Evolutionary conservation across 2,797 vertebrate species (phyloP).

Genomic region (Malacoraja senta): DNA sequence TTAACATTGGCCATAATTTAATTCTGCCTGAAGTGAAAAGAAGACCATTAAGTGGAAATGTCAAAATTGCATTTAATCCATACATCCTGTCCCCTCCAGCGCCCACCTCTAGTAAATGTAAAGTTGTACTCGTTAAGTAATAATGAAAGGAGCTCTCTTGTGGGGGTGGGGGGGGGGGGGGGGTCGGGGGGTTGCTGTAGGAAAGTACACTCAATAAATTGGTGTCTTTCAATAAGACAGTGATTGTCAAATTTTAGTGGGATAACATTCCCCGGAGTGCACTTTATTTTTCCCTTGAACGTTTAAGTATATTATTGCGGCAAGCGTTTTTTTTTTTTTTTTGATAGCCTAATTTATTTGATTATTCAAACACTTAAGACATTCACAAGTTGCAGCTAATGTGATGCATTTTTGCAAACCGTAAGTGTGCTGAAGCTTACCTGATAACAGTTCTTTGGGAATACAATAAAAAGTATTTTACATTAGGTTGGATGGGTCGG

Average conservation of each 20-base stretch:
- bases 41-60: background rate
- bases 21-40: background rate
- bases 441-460: background rate
- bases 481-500: background rate
- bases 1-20: background rate
- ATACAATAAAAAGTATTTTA: background rate
- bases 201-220: background rate
- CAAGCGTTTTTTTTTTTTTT: background rate
- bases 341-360: background rate
- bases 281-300: background rate
- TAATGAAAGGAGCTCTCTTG: background rate
- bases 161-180: no score
- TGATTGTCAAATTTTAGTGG: background rate
- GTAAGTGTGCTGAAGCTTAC: background rate
- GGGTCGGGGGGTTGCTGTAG: no score
- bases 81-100: background rate
- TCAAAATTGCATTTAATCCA: conserved; percentile 14
- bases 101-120: background rate
- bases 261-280: background rate
- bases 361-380: background rate
- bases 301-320: background rate
- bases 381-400: background rate
- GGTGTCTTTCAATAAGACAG: background rate
- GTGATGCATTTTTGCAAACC: background rate
- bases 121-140: background rate